Evolutionary conservation across 1,140 invertebrate species (phyloP), one percentile per base, ranked within the genome.

Genomic region (Harpegnathos saltator): DNA sequence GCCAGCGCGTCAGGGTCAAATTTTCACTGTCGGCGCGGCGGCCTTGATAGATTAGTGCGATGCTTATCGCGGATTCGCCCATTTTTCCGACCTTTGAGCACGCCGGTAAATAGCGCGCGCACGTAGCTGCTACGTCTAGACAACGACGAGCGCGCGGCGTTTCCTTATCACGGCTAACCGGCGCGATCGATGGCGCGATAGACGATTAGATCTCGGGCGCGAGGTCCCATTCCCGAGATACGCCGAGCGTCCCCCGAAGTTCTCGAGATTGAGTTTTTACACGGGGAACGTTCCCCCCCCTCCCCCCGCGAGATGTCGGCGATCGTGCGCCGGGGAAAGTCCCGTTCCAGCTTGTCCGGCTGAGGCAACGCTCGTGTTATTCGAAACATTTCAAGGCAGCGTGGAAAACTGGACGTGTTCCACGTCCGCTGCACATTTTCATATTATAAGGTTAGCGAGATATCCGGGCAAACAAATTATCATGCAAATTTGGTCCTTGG

Each of bases 1-100:
- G 44, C 29, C 29, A n/a, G n/a, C n/a, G n/a, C n/a, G 58, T 81
- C 83, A 84, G 59, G 72, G 83, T 84, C 69, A 71, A 50, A 77
- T 85, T 89, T 85, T 82, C 77, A 87, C 68, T 87, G 59, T 72
- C 83, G 50, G n/a, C n/a, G n/a, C n/a, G 12, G 52, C 56, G 38
- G 54, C 52, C 77, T 82, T 82, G 68, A 77, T 48, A 85, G 72
- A 88, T 88, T 73, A 82, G 12, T 12, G n/a, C 22, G 72, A 73
- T 78, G 74, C 50, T 86, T 88, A 88, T 88, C 85, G 52, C 19
- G n/a, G 48, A 86, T 84, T 68, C 50, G 24, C 3, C 17, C 54
- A 75, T 3, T 80, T 69, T 68, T 69, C 14, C 7, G 7, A 56
- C 9, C 50, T 78, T 69, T 58, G 0, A 58, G n/a, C 65, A 44